phyloP scores from a whole-genome alignment of 2,888 invertebrate species.

The Cephus rjabovi region DNA sequence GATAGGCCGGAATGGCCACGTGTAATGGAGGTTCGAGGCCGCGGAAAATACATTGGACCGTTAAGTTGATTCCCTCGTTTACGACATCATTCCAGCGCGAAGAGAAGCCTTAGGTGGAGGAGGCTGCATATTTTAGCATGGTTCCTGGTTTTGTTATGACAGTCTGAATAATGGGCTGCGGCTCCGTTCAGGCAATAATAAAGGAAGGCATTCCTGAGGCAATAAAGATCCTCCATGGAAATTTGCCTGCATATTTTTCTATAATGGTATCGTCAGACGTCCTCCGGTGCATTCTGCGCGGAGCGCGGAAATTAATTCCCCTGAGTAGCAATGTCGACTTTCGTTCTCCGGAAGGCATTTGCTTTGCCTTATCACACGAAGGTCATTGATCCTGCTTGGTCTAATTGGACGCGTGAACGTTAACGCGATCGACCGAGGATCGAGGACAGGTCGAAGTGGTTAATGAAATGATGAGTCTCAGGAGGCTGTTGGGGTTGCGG shows the following conservation, averaged over 20 bases:
- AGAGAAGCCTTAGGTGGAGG: conserved; percentile 15
- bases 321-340: not conserved
- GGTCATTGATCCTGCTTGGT: not conserved
- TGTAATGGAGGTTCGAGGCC: not conserved
- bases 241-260: conserved; percentile 43
- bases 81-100: conserved; percentile 22
- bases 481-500: too few species aligned
- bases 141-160: conserved; percentile 47
- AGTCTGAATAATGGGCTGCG: conserved; percentile 43
- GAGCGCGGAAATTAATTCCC: conserved; percentile 9
- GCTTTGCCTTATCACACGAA: not conserved
- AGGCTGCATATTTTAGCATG: conserved; percentile 51
- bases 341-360: not conserved
- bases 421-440: not conserved
- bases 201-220: conserved; percentile 36
- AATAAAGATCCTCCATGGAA: conserved; percentile 45
- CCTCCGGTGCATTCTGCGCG: not conserved
- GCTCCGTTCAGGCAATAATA: conserved; percentile 36
- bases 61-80: conserved; percentile 35
- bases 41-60: conserved; percentile 35
- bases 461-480: too few species aligned
- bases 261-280: conserved; percentile 28
- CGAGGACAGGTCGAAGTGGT: too few species aligned
- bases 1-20: not conserved
- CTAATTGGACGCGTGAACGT: not conserved